Evolutionary conservation across 2,888 invertebrate genomes (phyloP).

Genomic region (Zele albiditarsus): DNA sequence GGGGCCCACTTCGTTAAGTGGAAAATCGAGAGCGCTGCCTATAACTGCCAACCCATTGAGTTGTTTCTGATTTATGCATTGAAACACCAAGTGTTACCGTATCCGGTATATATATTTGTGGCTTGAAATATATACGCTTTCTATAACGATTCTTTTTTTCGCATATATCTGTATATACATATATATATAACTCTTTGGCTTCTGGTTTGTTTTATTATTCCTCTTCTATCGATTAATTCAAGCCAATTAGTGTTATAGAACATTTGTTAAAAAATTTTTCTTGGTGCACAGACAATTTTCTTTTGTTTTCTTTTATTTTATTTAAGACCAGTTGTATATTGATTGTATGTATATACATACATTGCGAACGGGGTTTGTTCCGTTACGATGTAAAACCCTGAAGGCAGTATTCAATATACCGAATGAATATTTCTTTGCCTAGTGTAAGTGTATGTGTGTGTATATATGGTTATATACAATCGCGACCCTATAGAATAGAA

Average conservation of each 20-base stretch:
- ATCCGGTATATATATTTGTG: constrained; percentile 18
- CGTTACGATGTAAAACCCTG: constrained; percentile 13
- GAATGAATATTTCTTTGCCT: constrained; percentile 4
- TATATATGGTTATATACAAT: background rate
- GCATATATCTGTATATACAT: background rate
- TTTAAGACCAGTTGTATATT: background rate
- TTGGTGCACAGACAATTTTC: background rate
- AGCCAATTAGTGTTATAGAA: background rate
- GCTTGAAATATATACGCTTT: constrained; percentile 23
- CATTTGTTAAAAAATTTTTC: constrained; percentile 6
- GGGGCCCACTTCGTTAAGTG: constrained; percentile 15
- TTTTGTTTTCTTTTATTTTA: background rate
- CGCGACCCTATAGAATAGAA: background rate
- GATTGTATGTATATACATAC: background rate
- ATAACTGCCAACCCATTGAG: constrained; percentile 20
- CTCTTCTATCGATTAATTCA: constrained; percentile 13
- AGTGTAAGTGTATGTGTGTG: background rate
- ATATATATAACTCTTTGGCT: background rate
- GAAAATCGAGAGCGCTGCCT: constrained; percentile 17
- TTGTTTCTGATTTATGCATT: constrained; percentile 23
- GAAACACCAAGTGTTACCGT: constrained; percentile 7
- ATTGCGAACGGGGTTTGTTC: background rate
- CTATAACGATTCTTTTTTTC: constrained; percentile 17
- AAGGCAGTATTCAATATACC: constrained; percentile 9
- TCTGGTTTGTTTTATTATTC: constrained; percentile 16